Conservation (phyloP, 2,113 vertebrate genomes). For the Calcarius ornatus region DNA sequence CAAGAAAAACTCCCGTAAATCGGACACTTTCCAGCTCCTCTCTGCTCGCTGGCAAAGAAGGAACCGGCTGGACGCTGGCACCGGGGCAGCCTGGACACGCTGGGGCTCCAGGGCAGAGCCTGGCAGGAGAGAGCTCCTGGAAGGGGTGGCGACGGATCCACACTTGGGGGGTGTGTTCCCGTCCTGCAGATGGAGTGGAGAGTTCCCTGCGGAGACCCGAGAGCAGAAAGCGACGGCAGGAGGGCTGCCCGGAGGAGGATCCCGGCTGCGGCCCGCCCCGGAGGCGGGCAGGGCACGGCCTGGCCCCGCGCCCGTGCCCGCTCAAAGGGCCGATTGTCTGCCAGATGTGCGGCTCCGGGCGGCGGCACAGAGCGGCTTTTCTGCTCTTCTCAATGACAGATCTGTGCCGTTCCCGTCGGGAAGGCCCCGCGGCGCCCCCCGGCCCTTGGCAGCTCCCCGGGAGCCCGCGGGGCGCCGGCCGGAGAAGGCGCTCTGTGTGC, state of each 20-base stretch:
- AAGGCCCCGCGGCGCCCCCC: neutral
- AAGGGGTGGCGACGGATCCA: rapidly evolving
- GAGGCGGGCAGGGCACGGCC: neutral
- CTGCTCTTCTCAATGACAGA: conserved; percentile 18
- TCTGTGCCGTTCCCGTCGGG: neutral
- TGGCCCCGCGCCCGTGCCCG: neutral
- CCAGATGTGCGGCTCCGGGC: neutral
- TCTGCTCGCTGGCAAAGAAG: neutral
- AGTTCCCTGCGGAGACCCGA: rapidly evolving
- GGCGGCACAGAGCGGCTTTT: conserved; percentile 35
- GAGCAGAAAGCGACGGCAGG: neutral
- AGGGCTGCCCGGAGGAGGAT: neutral
- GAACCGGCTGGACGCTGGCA: neutral
- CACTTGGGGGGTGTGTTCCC: neutral
- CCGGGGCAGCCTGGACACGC: neutral
- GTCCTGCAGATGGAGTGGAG: neutral
- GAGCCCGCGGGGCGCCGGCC: neutral
- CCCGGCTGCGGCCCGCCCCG: neutral
- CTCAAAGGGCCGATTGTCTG: conserved; percentile 25
- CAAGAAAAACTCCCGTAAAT: neutral
- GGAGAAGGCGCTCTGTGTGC: conserved; percentile 14
- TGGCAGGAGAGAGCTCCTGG: neutral
- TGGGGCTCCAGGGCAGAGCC: neutral
- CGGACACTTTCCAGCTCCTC: too few relatives aligned
- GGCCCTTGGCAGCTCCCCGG: neutral